Base-by-base conservation (phyloP, 2,888 invertebrate genomes). In the Miltochrista miniata region DNA sequence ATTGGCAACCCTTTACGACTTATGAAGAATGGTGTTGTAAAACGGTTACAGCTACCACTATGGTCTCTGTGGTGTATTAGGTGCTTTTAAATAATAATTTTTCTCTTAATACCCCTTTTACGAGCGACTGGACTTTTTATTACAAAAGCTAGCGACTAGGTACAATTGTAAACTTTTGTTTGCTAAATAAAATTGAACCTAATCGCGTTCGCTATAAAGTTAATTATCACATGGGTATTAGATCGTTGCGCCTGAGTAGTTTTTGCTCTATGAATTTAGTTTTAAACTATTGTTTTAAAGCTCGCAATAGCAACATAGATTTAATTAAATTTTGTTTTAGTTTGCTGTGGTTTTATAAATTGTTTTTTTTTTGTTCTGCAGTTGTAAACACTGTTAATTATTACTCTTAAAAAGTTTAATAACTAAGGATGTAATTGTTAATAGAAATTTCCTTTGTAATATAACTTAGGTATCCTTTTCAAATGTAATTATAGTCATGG, bases 21-120 rank as follows among this genome's bases (percentile, higher is more conserved):
- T 15, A 36, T 42, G 42, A 66, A 56, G 64, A 68, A 70, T 61
- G 51, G 62, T 37, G 56, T 38, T 59, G 62, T 71, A 68, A 68
- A 70, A 57, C 40, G 48, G 58, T 65, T 67, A 74, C 59, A 62
- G 69, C 68, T 64, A 67, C 74, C 72, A 64, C 60, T 59, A 73
- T 65, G 24, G 30, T 48, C 29, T 8, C 48, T 59, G 66, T 59
- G 69, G 66, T 69, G 58, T 68, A 69, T 68, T 62, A 66, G 61
- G 55, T 48, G 49, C 57, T 12, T 59, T 68, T 63, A 58, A 68
- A 70, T 68, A 62, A 70, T 68, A 59, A 59, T 24, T 61, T 57
- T 64, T 58, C 57, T 43, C 54, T 56, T 59, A 58, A 60, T 66
- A 42, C 51, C 24, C 31, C 24, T 58, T 68, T 68, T 67, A 68